Percentiles rank a stretch among this genome's conserved stretches.
phyloP scores from a whole-genome alignment of 2,113 vertebrate genomes.

The Neotragus moschatus region DNA sequence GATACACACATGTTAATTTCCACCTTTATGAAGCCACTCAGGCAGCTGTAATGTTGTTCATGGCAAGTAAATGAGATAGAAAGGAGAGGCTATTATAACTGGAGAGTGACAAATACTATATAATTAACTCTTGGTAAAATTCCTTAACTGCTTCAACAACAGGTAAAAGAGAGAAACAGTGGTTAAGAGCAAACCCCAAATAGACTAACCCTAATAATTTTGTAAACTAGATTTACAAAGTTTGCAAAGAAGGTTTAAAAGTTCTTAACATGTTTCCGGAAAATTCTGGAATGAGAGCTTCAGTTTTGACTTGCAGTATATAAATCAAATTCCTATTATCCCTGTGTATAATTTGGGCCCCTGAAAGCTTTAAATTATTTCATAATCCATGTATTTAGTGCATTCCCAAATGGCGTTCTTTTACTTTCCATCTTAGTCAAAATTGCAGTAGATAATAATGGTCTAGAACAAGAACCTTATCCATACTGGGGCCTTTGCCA shows the following conservation, averaged over 20 bases:
- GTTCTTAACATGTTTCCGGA: not conserved
- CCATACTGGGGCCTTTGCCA: not conserved
- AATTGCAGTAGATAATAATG: not conserved
- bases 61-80: not conserved
- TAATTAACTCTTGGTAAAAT: not conserved
- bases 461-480: not conserved
- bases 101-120: not conserved
- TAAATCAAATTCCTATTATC: constrained; percentile 33
- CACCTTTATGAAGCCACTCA: not conserved
- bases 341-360: not conserved
- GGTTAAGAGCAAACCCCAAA: not conserved
- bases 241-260: constrained; percentile 17
- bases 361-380: constrained; percentile 3
- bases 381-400: not conserved
- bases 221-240: not conserved
- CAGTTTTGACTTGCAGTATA: not conserved
- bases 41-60: not conserved
- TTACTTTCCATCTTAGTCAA: not conserved
- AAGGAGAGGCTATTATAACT: not conserved
- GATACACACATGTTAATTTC: not conserved
- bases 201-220: not conserved
- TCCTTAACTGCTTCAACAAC: not conserved
- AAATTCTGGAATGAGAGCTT: not conserved
- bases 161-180: not conserved
- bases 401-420: not conserved